Evolutionary conservation across 2,888 invertebrate species (phyloP).

Genomic region (Drosophila multiciliata): DNA sequence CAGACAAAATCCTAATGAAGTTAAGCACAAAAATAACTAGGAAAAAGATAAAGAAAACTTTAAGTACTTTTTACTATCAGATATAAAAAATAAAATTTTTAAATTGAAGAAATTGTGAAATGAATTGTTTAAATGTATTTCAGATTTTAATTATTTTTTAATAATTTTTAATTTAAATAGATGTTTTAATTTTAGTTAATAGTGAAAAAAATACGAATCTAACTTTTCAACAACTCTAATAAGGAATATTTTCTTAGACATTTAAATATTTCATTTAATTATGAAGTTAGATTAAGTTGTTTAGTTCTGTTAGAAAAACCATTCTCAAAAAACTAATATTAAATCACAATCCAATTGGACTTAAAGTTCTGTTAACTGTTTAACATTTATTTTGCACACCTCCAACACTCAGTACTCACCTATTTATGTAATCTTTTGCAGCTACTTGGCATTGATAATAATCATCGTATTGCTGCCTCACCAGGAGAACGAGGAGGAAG

Average conservation of each 20-base stretch:
- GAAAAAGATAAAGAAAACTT: conserved; percentile 35
- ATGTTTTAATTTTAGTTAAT: not conserved
- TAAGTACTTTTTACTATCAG: not conserved
- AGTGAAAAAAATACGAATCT: not conserved
- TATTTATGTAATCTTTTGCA: conserved; percentile 34
- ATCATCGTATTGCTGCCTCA: conserved; percentile 38
- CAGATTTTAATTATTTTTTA: not conserved
- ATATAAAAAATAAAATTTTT: not conserved
- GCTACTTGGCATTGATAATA: conserved; percentile 10
- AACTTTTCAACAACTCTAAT: not conserved
- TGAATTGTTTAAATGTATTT: not conserved
- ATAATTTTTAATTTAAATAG: not conserved
- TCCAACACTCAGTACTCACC: conserved; percentile 26
- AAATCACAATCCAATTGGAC: not conserved
- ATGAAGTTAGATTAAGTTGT: too few species aligned
- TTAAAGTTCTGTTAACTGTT: not conserved
- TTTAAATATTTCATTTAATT: not conserved
- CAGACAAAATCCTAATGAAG: conserved; percentile 49
- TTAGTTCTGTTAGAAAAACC: too few species aligned
- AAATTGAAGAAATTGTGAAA: not conserved
- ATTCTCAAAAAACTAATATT: not conserved
- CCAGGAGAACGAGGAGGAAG: conserved; percentile 32
- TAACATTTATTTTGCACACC: not conserved
- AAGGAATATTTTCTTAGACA: not conserved
- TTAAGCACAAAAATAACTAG: conserved; percentile 38